Evolutionary conservation across 2,797 vertebrate genomes (phyloP).

Genomic region (Peromyscus aztecus): DNA sequence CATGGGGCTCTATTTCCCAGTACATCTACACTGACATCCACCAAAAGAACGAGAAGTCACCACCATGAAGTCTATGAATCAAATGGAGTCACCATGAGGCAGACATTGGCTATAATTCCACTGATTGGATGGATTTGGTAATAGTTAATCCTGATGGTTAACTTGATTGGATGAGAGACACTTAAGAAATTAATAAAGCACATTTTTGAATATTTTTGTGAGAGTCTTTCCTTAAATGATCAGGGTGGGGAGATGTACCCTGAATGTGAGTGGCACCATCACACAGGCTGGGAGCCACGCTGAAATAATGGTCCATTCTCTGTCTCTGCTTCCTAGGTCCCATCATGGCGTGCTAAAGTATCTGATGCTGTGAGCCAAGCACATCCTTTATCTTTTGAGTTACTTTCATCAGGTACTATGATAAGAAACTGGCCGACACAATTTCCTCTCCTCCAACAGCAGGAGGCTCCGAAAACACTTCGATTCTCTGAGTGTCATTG

Average conservation of each 20-base stretch:
- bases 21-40: neutral
- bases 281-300: neutral
- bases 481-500: neutral
- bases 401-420: neutral
- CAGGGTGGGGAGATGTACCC: neutral
- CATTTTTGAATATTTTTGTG: neutral
- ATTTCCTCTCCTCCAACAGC: neutral
- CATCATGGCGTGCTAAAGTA: neutral
- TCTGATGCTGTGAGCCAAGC: neutral
- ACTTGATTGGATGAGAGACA: neutral
- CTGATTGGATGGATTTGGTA: neutral
- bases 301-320: neutral
- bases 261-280: neutral
- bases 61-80: neutral
- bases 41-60: neutral
- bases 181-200: neutral
- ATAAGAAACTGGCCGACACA: neutral
- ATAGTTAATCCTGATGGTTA: neutral
- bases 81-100: neutral
- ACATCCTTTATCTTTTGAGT: neutral
- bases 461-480: neutral
- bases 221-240: neutral
- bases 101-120: neutral
- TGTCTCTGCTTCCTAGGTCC: neutral
- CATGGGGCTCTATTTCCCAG: neutral